phyloP scores from a whole-genome alignment of 2,888 invertebrate genomes.

The Elegia similella region DNA sequence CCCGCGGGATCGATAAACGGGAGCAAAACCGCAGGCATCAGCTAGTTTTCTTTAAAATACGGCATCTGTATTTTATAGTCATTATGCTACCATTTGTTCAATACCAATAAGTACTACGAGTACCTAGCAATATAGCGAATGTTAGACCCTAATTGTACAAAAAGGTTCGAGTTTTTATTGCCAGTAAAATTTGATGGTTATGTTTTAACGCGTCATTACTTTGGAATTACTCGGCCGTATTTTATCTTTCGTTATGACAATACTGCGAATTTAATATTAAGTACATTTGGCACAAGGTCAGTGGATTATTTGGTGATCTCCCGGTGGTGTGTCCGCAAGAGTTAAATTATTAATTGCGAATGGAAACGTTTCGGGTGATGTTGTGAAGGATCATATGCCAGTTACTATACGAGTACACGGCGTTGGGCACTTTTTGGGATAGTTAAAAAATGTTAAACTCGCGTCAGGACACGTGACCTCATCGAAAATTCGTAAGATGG shows the following conservation, averaged over 20 bases:
- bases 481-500: too few relatives aligned
- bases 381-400: too few relatives aligned
- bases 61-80: too few relatives aligned
- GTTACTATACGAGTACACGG: too few relatives aligned
- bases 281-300: conserved; percentile 17
- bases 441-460: too few relatives aligned
- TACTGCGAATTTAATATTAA: conserved; percentile 4
- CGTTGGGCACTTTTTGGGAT: too few relatives aligned
- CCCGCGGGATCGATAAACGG: too few relatives aligned
- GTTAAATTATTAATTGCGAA: neutral
- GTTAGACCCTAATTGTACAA: neutral
- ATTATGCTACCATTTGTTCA: neutral
- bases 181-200: neutral
- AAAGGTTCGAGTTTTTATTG: conserved; percentile 2
- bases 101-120: neutral
- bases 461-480: too few relatives aligned
- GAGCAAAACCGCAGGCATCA: too few relatives aligned
- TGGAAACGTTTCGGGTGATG: neutral
- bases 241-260: conserved; percentile 5
- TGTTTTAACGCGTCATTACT: conserved; percentile 4
- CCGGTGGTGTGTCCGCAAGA: neutral
- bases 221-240: neutral
- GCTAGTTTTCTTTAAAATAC: too few relatives aligned
- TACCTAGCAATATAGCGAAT: neutral
- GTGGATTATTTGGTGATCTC: conserved; percentile 4